Percentiles rank a stretch among this genome's conserved stretches.
Evolutionary conservation across 2,888 invertebrate species (phyloP).

Genomic region (Chrysolina americana): DNA sequence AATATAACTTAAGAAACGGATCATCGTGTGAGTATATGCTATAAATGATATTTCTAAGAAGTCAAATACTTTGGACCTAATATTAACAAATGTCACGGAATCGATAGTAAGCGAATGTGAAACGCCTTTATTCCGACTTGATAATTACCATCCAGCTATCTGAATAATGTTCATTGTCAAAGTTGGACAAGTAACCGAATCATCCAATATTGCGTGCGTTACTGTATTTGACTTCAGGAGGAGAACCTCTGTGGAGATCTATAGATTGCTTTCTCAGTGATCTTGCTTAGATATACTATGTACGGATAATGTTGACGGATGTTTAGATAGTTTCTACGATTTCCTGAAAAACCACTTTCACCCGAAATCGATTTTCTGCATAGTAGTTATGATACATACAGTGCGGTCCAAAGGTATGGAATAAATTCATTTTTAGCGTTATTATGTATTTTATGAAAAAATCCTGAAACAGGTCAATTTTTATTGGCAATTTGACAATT

Average conservation of each 20-base stretch:
- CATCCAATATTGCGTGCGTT: neutral
- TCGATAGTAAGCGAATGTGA: neutral
- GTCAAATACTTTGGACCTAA: neutral
- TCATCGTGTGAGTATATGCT: too few relatives aligned
- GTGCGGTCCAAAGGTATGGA: too few relatives aligned
- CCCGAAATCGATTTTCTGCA: neutral
- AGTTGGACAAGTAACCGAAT: neutral
- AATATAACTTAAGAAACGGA: too few relatives aligned
- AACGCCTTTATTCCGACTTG: neutral
- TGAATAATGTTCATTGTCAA: neutral
- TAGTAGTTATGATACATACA: too few relatives aligned
- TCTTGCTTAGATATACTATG: neutral
- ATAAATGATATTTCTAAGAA: neutral
- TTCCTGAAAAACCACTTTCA: neutral
- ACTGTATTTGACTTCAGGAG: neutral
- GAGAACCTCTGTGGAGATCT: too few relatives aligned
- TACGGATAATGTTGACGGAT: neutral
- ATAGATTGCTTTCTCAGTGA: neutral
- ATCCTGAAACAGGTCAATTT: too few relatives aligned
- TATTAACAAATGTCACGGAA: neutral
- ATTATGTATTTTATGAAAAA: too few relatives aligned
- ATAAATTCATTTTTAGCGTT: too few relatives aligned
- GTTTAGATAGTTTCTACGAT: neutral
- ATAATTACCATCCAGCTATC: neutral
- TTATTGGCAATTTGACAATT: too few relatives aligned